phyloP scores from a whole-genome alignment of 2,113 vertebrate species.

The Brachypodius melanocephalos region DNA sequence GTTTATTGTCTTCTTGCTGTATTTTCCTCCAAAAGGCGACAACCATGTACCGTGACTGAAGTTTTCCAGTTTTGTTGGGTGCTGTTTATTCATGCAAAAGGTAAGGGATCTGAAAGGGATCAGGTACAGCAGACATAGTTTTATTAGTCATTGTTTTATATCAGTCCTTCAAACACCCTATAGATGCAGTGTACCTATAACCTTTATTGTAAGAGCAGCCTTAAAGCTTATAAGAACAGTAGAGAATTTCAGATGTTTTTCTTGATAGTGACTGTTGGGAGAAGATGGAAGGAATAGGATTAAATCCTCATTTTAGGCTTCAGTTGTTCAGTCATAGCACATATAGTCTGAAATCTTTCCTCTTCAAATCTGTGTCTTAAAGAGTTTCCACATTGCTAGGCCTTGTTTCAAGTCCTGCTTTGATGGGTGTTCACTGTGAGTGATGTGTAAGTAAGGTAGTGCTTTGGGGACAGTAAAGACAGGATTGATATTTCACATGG shows the following conservation, averaged over 20 bases:
- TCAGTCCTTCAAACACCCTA: not conserved
- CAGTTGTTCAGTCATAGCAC: not conserved
- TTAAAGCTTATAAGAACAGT: not conserved
- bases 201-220: not conserved
- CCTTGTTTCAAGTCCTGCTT: not conserved
- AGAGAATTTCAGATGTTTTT: not conserved
- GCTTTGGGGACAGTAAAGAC: not conserved
- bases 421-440: not conserved
- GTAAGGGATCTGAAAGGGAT: slow-evolving; percentile 66
- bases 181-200: not conserved
- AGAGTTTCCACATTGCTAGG: not conserved
- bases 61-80: slow-evolving; percentile 97
- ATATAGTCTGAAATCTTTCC: not conserved
- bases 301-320: not conserved
- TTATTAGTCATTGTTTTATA: not conserved
- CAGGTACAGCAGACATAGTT: not conserved
- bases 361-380: not conserved
- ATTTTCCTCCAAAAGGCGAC: slow-evolving; percentile 76
- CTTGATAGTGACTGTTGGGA: not conserved
- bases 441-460: not conserved
- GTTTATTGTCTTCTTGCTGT: not conserved
- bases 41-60: slow-evolving; percentile 88
- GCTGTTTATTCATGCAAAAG: slow-evolving; percentile 93
- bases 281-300: not conserved
- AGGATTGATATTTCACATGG: not conserved